phyloP scores from a whole-genome alignment of 1,140 invertebrate genomes.

The Drosophila erecta region DNA sequence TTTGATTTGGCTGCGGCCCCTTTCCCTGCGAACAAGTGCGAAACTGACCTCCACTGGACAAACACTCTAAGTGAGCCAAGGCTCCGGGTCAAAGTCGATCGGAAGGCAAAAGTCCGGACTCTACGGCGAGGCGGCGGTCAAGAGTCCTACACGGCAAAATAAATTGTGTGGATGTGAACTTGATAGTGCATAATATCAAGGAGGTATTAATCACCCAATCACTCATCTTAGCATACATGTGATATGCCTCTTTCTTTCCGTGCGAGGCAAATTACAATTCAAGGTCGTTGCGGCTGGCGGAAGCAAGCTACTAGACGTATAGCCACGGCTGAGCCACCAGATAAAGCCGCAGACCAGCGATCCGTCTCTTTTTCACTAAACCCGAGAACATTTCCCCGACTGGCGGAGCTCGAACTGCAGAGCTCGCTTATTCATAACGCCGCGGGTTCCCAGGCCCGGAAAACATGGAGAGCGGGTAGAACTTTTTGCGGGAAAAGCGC shows the following conservation, averaged over 20 bases:
- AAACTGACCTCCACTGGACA: slow-evolving; percentile 54
- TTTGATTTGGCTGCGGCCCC: slow-evolving; percentile 26
- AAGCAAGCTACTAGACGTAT: background rate
- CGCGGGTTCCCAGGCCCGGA: background rate
- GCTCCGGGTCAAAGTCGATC: slow-evolving; percentile 41
- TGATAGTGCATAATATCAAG: background rate
- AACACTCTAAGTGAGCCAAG: slow-evolving; percentile 57
- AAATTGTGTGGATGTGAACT: background rate
- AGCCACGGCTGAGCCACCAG: slow-evolving; percentile 6
- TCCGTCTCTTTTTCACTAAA: background rate
- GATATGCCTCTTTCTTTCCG: background rate
- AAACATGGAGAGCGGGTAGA: slow-evolving; percentile 12
- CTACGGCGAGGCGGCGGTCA: slow-evolving; percentile 26
- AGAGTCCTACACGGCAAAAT: slow-evolving; percentile 14
- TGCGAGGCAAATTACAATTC: slow-evolving; percentile 42
- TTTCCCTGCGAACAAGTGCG: slow-evolving; percentile 2
- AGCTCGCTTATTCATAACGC: slow-evolving; percentile 26
- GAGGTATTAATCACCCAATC: too few relatives aligned
- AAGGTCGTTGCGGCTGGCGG: slow-evolving; percentile 43
- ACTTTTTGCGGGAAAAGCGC: slow-evolving; percentile 38
- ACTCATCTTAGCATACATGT: background rate
- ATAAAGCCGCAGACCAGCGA: slow-evolving; percentile 21
- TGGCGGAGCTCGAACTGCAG: background rate
- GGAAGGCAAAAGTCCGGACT: slow-evolving; percentile 38
- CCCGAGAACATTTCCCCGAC: background rate